Evolutionary conservation across 2,888 invertebrate species (phyloP), one percentile per base, ranked within the genome.

Genomic region (Hypomecis punctinalis): DNA sequence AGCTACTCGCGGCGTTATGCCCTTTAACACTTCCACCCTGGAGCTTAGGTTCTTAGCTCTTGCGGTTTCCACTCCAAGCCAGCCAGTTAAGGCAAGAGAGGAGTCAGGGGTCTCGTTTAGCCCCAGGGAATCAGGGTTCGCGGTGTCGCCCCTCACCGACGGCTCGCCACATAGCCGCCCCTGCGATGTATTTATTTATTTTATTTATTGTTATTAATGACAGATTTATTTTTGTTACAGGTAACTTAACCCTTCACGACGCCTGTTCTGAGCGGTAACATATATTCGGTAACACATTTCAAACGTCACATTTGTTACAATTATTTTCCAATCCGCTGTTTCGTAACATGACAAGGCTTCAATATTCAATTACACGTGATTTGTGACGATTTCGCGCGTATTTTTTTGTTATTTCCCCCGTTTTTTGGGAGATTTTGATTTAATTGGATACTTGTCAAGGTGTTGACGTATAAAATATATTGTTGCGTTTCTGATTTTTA

Each of bases 221-320:
- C n/a, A n/a, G n/a, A n/a, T n/a, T 8, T 35, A n/a, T 42, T 10
- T 11, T 54, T 56, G 56, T 56, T 45, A 9, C 56, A 46, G 37
- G 46, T 46, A 37, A 46, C 37, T 6, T 35, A 45, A 55, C 40
- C 36, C 57, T 48, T 48, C 57, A 42, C 42, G 42, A 58, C 37
- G 10, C 9, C 36, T 6, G 43, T 7, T 33, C 53, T 5, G 35
- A 23, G 7, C 36, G 36, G 54, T 54, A 45, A 43, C 43, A 43
- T 36, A 6, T 10, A 13, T 9, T 36, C 1, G 3, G 35, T 39
- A 35, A 49, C 9, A 42, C 11, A 11, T 43, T 53, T 13, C 52
- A 52, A 61, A 55, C 55, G 56, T 58, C 53, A 54, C 66, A 68
- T 68, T 61, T 54, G 59, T 70, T 57, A 46, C 62, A 66, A 71